Percentiles rank a stretch among this genome's conserved stretches.
Conservation (phyloP, 2,113 vertebrate species). For the Antechinus stuartii region DNA sequence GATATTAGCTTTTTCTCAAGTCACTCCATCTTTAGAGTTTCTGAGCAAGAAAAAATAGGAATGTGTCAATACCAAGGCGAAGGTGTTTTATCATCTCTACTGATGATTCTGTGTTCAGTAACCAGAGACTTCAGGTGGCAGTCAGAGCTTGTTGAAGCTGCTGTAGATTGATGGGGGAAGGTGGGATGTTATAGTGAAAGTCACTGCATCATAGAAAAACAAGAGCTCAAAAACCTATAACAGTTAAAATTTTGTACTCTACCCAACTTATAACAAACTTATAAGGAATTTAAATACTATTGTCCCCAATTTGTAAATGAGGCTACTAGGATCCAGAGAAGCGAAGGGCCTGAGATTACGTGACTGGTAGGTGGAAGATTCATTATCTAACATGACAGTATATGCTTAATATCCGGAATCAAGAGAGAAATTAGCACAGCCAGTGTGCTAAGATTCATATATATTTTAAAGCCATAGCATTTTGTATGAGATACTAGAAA, state of each 20-base stretch:
- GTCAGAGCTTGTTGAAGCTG: not conserved
- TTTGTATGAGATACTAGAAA: not conserved
- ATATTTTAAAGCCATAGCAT: not conserved
- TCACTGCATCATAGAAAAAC: not conserved
- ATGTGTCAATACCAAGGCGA: not conserved
- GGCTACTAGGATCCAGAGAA: not conserved
- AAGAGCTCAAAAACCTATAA: not conserved
- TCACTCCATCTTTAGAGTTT: slow-evolving; percentile 44
- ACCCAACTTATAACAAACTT: not conserved
- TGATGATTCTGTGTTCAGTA: slow-evolving; percentile 1
- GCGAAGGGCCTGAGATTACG: not conserved
- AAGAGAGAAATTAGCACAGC: not conserved
- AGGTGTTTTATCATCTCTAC: slow-evolving; percentile 6
- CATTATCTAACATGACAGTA: not conserved
- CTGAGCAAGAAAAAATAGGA: slow-evolving; percentile 40
- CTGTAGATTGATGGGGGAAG: not conserved
- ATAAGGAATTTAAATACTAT: not conserved
- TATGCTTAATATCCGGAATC: not conserved
- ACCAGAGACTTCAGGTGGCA: not conserved
- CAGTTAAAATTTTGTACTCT: not conserved
- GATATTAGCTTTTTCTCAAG: slow-evolving; percentile 27
- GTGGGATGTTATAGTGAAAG: not conserved
- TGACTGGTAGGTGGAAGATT: not conserved
- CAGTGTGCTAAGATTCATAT: too few species aligned
- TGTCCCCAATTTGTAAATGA: not conserved